Evolutionary conservation across 2,888 invertebrate species (phyloP), one percentile per base, ranked within the genome.

Genomic region (Parapristionchus giblindavisi): DNA sequence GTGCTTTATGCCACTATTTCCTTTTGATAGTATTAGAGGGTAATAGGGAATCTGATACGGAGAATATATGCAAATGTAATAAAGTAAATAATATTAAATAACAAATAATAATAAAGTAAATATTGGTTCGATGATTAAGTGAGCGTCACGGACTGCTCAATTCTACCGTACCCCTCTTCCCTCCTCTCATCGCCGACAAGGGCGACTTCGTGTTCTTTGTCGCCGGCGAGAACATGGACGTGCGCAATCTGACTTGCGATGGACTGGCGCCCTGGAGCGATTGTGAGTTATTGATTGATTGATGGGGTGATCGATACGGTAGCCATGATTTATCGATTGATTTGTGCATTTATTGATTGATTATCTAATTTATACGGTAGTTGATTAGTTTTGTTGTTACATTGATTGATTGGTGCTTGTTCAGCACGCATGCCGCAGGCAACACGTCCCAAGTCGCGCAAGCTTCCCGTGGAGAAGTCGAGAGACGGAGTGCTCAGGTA

Each of bases 221-320:
- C n/a, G 79, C 81, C 34, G 80, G 79, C 0, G 63, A 58, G 6
- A 76, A 78, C 54, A 80, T 81, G n/a, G 83, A 83, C 71, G 75
- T 77, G 11, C 56, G 81, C 34, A 80, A 81, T 74, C 54, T 83
- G 65, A 83, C 81, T 17, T 78, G 79, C 38, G 83, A 83, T 43
- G 81, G 77, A 17, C 68, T 83, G 54, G 81, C 78, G 11, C 83
- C 83, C 0, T 83, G 83, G 83, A 81, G 81, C 11, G 81, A 80
- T 32, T 73, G 73, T 73, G 32, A 73, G 73, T 61, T 17, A 32
- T 63, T 14, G 34, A 17, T 17, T 56, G 8, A 11, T n/a, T n/a
- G n/a, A n/a, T n/a, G n/a, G n/a, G n/a, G n/a, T n/a, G n/a, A n/a
- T n/a, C 1, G 11, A 40, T 40, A 27, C 56, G 56, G 56, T 56